Conservation (phyloP, 2,888 invertebrate species). For the Pristionchus entomophagus region DNA sequence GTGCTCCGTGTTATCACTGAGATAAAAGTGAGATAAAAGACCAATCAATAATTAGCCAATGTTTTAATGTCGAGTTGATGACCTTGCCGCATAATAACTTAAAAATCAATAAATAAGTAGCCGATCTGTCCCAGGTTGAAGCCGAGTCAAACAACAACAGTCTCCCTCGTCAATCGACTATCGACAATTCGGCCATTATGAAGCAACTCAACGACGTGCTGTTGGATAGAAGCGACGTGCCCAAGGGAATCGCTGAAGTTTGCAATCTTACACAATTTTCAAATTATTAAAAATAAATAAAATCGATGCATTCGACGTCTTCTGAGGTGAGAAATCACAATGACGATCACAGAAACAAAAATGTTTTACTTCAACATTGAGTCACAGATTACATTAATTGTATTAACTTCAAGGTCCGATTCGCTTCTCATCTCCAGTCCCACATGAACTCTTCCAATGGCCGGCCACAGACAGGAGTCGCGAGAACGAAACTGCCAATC, state of each 20-base stretch:
- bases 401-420: constrained; percentile 3
- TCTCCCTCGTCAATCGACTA: background rate
- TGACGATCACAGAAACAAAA: background rate
- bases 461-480: background rate
- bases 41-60: no score
- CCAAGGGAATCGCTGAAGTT: constrained; percentile 15
- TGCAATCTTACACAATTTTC: background rate
- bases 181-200: background rate
- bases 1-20: no score
- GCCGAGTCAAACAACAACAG: background rate
- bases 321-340: background rate
- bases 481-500: background rate
- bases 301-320: background rate
- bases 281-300: background rate
- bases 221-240: constrained; percentile 12
- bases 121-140: background rate
- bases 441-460: constrained; percentile 30
- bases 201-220: constrained; percentile 18
- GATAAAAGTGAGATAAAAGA: no score
- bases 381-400: background rate
- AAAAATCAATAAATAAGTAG: no score
- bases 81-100: no score
- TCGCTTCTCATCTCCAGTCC: constrained; percentile 33
- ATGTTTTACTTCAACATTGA: background rate
- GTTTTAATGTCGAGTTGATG: no score